A percentile compares a stretch with the other conserved stretches of the same genome.
Evolutionary conservation across 2,797 vertebrate species (phyloP).

Genomic region (Acomys russatus): DNA sequence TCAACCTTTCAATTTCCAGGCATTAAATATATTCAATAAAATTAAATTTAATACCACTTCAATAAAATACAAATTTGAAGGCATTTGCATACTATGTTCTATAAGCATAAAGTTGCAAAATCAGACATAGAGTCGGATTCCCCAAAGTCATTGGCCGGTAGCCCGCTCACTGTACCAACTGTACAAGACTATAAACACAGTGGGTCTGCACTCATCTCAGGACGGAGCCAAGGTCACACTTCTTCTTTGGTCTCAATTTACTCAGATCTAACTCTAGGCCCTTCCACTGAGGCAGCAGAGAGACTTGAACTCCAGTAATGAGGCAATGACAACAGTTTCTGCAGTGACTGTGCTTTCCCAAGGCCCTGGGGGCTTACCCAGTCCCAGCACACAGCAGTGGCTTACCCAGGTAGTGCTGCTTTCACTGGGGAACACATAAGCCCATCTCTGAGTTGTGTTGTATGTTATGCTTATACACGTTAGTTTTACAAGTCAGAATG

Average conservation of each 20-base stretch:
- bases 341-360: neutral
- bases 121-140: neutral
- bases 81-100: neutral
- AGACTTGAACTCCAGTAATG: neutral
- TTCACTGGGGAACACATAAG: neutral
- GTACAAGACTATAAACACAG: neutral
- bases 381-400: neutral
- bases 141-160: neutral
- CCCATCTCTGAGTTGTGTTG: neutral
- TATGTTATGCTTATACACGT: neutral
- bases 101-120: neutral
- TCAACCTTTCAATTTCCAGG: neutral
- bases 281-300: neutral
- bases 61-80: neutral
- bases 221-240: neutral
- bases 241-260: neutral
- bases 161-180: neutral
- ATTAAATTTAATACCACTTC: neutral
- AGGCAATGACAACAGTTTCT: neutral
- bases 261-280: neutral
- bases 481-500: neutral
- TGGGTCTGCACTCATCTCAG: neutral
- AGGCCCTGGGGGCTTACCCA: neutral
- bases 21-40: neutral
- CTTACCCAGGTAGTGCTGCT: fast-evolving